Conservation (phyloP, 2,113 vertebrate genomes). For the Serinus canaria region DNA sequence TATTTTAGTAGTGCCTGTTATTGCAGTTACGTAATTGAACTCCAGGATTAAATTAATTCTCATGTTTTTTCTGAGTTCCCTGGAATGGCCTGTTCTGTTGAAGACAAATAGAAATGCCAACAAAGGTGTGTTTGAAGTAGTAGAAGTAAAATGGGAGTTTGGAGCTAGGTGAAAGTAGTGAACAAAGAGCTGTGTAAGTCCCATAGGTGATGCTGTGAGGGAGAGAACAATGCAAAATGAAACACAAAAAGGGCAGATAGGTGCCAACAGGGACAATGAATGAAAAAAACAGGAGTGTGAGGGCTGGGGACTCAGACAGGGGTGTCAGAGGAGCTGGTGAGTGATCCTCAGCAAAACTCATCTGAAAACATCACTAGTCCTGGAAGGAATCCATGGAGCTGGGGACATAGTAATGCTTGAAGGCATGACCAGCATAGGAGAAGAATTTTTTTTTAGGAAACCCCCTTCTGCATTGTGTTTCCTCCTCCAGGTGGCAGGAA, state of each 20-base stretch:
- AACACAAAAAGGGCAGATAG: background rate
- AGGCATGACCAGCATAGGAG: background rate
- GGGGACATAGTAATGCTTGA: background rate
- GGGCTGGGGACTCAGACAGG: accelerated
- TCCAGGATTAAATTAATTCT: background rate
- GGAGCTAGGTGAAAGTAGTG: background rate
- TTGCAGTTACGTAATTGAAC: background rate
- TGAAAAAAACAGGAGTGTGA: background rate
- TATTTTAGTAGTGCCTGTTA: background rate
- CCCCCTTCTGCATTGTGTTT: accelerated
- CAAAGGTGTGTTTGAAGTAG: background rate
- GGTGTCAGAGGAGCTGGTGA: background rate
- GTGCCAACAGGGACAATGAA: background rate
- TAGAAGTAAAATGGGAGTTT: background rate
- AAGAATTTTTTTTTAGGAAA: background rate
- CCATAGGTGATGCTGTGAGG: background rate
- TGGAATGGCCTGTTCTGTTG: background rate
- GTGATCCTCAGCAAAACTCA: background rate
- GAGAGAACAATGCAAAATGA: background rate
- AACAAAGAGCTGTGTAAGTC: background rate
- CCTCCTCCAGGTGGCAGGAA: background rate
- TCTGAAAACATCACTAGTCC: background rate
- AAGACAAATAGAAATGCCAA: background rate
- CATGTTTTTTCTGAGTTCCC: background rate
- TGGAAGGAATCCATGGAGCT: background rate